phyloP scores from a whole-genome alignment of 2,888 invertebrate genomes.

The Venustoraphidia nigricollis region DNA sequence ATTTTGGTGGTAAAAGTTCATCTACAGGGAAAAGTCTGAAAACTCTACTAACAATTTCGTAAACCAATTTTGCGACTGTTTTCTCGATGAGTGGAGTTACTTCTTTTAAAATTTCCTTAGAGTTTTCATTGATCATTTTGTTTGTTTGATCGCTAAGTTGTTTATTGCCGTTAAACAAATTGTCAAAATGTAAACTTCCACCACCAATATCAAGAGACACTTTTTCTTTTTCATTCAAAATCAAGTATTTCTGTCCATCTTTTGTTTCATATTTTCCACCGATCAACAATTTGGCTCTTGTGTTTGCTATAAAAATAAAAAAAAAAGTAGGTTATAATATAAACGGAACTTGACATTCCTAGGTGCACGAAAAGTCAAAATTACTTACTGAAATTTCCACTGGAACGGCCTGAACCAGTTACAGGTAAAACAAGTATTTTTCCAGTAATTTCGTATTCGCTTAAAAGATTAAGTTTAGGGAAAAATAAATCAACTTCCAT shows the following conservation, averaged over 20 bases:
- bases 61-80: conserved; percentile 13
- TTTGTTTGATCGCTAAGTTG: conserved; percentile 20
- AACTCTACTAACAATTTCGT: conserved; percentile 13
- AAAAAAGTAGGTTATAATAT: too few species aligned
- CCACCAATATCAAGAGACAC: conserved; percentile 9
- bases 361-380: background rate
- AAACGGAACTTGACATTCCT: conserved; percentile 3
- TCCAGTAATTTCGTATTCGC: conserved; percentile 30
- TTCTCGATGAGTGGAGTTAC: conserved; percentile 22
- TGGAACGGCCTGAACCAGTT: conserved; percentile 27
- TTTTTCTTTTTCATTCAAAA: conserved; percentile 10
- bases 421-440: conserved; percentile 29
- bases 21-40: conserved; percentile 15
- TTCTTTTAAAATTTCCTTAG: conserved; percentile 22
- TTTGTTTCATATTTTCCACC: conserved; percentile 10
- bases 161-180: conserved; percentile 17
- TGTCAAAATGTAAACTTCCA: conserved; percentile 14
- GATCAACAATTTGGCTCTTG: conserved; percentile 21
- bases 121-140: conserved; percentile 24
- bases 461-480: conserved; percentile 25
- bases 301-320: conserved; percentile 22
- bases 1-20: conserved; percentile 15
- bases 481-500: conserved; percentile 22
- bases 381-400: conserved; percentile 32
- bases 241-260: conserved; percentile 12